Percentiles rank a stretch among this genome's conserved stretches.
Evolutionary conservation across 2,113 vertebrate species (phyloP).

Genomic region (Tichodroma muraria): DNA sequence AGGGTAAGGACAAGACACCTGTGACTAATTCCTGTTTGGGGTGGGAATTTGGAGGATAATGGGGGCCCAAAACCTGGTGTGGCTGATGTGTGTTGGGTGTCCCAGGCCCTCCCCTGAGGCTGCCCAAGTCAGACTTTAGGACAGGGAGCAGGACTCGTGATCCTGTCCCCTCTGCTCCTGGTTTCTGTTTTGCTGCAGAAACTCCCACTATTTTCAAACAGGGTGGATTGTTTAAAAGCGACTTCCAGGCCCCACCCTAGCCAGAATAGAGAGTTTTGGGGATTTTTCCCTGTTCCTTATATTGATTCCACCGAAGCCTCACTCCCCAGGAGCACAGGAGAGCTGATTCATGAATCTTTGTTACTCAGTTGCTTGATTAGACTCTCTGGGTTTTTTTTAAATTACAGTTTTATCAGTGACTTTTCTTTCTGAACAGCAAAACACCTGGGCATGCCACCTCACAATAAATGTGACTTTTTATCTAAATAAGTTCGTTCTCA

Average conservation of each 20-base stretch:
- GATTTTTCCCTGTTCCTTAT: background rate
- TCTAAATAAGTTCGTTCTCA: background rate
- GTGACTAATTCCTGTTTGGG: background rate
- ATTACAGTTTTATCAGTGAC: background rate
- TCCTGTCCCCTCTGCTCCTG: background rate
- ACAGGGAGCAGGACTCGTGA: background rate
- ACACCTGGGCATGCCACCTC: background rate
- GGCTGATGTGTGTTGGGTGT: rapidly evolving
- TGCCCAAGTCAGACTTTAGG: rapidly evolving
- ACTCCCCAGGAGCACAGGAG: background rate
- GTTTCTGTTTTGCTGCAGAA: background rate
- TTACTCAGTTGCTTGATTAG: background rate
- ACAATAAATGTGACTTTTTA: background rate
- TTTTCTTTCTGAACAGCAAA: background rate
- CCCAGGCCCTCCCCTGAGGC: background rate
- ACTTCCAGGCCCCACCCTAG: background rate
- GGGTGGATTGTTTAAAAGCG: background rate
- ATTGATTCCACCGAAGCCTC: background rate
- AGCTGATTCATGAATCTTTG: background rate
- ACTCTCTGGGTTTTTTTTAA: background rate
- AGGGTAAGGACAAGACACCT: conserved; percentile 74
- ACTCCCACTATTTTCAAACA: background rate
- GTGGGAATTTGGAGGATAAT: rapidly evolving
- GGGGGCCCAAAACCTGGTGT: rapidly evolving
- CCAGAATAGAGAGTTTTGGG: background rate